Evolutionary conservation across 2,888 invertebrate species (phyloP).

Genomic region (Sinotaia quadrata): DNA sequence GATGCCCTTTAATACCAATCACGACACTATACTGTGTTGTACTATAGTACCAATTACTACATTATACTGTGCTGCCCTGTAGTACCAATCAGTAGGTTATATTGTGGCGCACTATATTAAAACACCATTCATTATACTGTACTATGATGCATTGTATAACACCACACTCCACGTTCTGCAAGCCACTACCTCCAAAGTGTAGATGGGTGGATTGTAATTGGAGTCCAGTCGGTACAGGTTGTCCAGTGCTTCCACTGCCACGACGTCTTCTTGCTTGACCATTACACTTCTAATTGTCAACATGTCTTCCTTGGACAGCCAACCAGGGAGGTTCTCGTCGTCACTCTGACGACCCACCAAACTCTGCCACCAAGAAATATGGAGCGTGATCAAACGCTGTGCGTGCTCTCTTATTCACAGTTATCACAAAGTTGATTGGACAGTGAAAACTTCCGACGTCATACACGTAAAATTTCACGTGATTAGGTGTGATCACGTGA

Average conservation of each 20-base stretch:
- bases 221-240: constrained; percentile 44
- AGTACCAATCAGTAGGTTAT: not conserved
- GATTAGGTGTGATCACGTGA: too few species aligned
- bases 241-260: constrained; percentile 39
- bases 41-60: not conserved
- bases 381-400: not conserved
- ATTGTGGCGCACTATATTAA: too few species aligned
- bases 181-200: constrained; percentile 34
- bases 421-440: too few species aligned
- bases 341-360: constrained; percentile 33
- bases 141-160: too few species aligned
- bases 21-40: too few species aligned
- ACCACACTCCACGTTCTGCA: not conserved
- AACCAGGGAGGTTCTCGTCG: constrained; percentile 39
- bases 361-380: constrained; percentile 27
- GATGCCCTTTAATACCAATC: too few species aligned
- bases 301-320: constrained; percentile 33
- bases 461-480: too few species aligned
- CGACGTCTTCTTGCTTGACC: constrained; percentile 31
- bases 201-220: constrained; percentile 38
- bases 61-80: not conserved
- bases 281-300: constrained; percentile 35
- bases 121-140: too few species aligned
- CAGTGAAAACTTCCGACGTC: too few species aligned
- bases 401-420: not conserved